Conservation (phyloP, 2,888 invertebrate species). For the Andrena minutula region DNA sequence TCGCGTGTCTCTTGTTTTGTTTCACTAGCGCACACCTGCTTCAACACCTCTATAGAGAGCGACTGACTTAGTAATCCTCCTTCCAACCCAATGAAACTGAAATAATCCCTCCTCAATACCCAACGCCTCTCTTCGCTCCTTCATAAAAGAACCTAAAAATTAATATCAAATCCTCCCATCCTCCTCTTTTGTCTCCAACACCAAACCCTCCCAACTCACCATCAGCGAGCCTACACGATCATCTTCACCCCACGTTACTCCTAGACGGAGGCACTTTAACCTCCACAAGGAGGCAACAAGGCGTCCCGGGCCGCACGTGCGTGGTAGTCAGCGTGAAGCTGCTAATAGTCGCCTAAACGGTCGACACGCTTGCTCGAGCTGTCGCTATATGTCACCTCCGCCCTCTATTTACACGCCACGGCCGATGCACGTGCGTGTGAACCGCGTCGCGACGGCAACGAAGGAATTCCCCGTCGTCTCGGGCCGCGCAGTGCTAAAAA, state of each 20-base stretch:
- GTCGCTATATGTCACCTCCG: slow-evolving; percentile 77
- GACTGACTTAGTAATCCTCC: too few species aligned
- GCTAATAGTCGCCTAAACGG: slow-evolving; percentile 79
- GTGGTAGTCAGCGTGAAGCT: slow-evolving; percentile 57
- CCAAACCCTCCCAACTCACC: neutral
- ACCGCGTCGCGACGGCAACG: slow-evolving; percentile 52
- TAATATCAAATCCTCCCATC: too few species aligned
- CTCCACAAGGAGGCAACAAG: neutral
- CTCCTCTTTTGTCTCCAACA: too few species aligned
- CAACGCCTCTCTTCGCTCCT: too few species aligned
- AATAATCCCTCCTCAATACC: too few species aligned
- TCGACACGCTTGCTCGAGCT: slow-evolving; percentile 72
- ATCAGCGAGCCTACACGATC: neutral
- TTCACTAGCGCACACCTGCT: too few species aligned
- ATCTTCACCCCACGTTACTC: neutral
- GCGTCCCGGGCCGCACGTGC: slow-evolving; percentile 64
- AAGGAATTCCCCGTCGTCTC: slow-evolving; percentile 46
- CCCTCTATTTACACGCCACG: slow-evolving; percentile 70
- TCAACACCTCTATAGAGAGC: too few species aligned
- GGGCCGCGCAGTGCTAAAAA: neutral
- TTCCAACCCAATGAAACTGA: too few species aligned
- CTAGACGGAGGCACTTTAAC: neutral
- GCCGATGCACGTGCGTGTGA: slow-evolving; percentile 68
- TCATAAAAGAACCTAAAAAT: too few species aligned
- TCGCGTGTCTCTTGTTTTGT: too few species aligned